Conservation (phyloP, 1,140 invertebrate species). For the Cotesia typhae region DNA sequence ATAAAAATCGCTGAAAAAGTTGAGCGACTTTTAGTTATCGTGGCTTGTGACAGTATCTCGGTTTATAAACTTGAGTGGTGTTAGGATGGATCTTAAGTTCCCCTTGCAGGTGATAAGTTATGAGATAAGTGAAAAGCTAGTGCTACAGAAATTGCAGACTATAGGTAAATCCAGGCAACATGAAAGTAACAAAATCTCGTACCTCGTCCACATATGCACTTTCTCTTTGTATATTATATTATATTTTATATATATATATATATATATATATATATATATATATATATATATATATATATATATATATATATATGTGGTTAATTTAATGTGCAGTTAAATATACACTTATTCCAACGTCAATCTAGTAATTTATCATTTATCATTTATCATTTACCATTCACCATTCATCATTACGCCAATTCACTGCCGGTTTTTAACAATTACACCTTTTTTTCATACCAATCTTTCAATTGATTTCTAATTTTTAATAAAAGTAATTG, state of each 20-base stretch:
- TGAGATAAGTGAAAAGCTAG: conserved; percentile 20
- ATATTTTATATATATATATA: too few relatives aligned
- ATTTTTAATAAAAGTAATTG: too few relatives aligned
- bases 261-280: too few relatives aligned
- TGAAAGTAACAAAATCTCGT: background rate
- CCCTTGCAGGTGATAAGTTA: conserved; percentile 14
- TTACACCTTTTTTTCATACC: too few relatives aligned
- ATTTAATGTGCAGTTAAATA: background rate
- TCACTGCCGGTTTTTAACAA: too few relatives aligned
- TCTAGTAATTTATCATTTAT: background rate
- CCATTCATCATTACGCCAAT: too few relatives aligned
- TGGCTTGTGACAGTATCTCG: background rate
- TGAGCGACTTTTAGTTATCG: background rate
- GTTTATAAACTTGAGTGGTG: conserved; percentile 5
- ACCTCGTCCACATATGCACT: background rate
- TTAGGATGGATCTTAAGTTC: conserved; percentile 11
- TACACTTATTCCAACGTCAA: background rate
- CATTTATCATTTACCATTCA: too few relatives aligned
- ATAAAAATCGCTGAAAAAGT: background rate
- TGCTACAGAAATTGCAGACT: background rate
- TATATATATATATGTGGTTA: background rate
- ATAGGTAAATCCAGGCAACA: background rate
- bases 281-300: too few relatives aligned
- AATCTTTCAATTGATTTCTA: too few relatives aligned
- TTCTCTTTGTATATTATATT: conserved; percentile 11